Conservation (phyloP, 2,888 invertebrate genomes). For the Acrobasis consociella region DNA sequence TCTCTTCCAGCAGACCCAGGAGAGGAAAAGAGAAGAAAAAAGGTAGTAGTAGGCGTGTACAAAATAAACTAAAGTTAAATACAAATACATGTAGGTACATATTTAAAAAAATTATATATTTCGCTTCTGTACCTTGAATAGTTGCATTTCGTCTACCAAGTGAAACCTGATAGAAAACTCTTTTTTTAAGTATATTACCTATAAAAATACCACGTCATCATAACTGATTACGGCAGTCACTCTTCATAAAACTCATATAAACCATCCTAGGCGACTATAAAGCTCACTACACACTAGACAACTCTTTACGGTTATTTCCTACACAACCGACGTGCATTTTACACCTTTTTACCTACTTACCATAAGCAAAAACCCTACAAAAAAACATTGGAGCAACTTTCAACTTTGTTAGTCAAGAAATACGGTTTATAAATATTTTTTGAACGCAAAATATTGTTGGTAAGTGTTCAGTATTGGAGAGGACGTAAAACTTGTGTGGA, state of each 20-base stretch:
- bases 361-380: conserved; percentile 24
- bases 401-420: conserved; percentile 16
- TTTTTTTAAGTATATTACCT: no score
- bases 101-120: no score
- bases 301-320: conserved; percentile 66
- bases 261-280: conserved; percentile 44
- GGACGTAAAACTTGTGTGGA: conserved; percentile 77
- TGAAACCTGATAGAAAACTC: no score
- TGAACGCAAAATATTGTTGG: conserved; percentile 27
- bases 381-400: conserved; percentile 26
- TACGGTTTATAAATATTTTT: conserved; percentile 3
- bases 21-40: no score
- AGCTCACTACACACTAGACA: conserved; percentile 53
- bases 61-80: no score
- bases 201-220: conserved; percentile 20
- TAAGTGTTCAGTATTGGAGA: conserved; percentile 57
- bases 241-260: conserved; percentile 48
- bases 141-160: no score
- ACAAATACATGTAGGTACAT: no score
- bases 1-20: no score
- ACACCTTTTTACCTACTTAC: conserved; percentile 53
- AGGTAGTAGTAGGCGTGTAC: no score
- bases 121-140: no score
- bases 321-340: conserved; percentile 61
- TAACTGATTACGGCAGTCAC: conserved; percentile 32